A percentile compares a stretch with the other conserved stretches of the same genome.
These are phyloP conservation scores for Lynx canadensis DNA, from an alignment of 2,113 vertebrate genomes.

Conservation along the genomic window DNA sequence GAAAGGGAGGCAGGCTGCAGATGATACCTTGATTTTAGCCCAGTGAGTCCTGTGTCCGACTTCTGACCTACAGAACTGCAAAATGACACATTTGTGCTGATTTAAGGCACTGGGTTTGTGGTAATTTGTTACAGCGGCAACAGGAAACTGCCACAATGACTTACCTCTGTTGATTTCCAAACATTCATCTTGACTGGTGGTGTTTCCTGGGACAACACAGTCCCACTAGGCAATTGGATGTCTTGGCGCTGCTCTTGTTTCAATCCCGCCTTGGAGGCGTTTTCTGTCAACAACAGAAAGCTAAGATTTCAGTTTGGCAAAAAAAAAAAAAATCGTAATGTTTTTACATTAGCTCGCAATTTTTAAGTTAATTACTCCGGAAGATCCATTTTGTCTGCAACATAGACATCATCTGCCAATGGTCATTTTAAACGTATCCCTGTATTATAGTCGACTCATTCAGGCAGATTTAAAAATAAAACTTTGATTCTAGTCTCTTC, in stretches of 20 bases:
- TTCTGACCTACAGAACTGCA: neutral
- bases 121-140: neutral
- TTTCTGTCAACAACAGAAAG: conserved; percentile 74
- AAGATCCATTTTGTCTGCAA: conserved; percentile 77
- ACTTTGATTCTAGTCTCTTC: conserved; percentile 72
- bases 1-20: neutral
- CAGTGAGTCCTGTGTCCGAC: neutral
- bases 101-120: neutral
- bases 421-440: conserved; percentile 70
- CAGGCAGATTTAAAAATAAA: conserved; percentile 56
- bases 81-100: neutral
- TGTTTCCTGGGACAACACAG: conserved; percentile 50
- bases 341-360: conserved; percentile 76
- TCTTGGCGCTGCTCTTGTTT: conserved; percentile 56
- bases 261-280: conserved; percentile 63
- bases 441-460: conserved; percentile 67
- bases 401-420: conserved; percentile 69
- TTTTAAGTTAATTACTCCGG: conserved; percentile 79
- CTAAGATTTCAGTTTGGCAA: conserved; percentile 43
- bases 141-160: neutral
- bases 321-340: neutral
- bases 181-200: neutral
- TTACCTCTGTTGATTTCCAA: conserved; percentile 72
- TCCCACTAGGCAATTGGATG: neutral
- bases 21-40: neutral